Base-by-base conservation (phyloP, 2,797 vertebrate species). In the Eulemur rubriventer region DNA sequence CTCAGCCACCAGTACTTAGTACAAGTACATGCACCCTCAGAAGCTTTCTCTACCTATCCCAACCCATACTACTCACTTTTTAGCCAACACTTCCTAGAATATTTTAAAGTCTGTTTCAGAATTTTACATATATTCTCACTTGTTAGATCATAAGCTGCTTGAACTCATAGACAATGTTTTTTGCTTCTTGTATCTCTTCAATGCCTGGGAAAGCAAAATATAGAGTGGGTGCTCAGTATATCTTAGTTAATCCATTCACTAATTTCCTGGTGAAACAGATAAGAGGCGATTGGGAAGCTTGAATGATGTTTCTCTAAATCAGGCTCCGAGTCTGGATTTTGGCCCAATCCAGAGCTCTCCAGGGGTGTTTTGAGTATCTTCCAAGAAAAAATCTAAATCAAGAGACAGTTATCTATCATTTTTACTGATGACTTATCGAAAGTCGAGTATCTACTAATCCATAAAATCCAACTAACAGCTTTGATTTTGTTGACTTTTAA, bases 401-500 rank as follows among this genome's bases (percentile, higher is more conserved):
- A 35, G 11, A 80, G 8, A 48, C 93, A 91, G 41, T 79, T 73
- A 86, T 73, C 41, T 73, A 86, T 73, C 41, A 69, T 95, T 95
- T 81, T 94, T 90, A 83, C 46, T 87, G 75, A 87, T 46, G 18
- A 93, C 33, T 92, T 61, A 84, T 72, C 84, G 33, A 94, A 93
- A 90, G 82, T 78, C 50, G 33, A 92, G 17, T 48, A 63, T 81
- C 43, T 67, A 46, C 26, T 48, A 81, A 89, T 81, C 22, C 30
- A 92, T 72, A 41, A 93, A 85, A 84, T 96, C 35, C 79, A 50
- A 22, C 50, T 88, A 72, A 69, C 43, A 90, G n/a, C 14, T 90
- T 93, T 67, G 33, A 79, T 84, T 95, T 76, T 72, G 41, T 80
- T 79, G 52, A 38, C n/a, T 95, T 94, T 89, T 61, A 88, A 91